Evolutionary conservation across 2,797 vertebrate species (phyloP), one percentile per base, ranked within the genome.

Genomic region (Aratinga solstitialis): DNA sequence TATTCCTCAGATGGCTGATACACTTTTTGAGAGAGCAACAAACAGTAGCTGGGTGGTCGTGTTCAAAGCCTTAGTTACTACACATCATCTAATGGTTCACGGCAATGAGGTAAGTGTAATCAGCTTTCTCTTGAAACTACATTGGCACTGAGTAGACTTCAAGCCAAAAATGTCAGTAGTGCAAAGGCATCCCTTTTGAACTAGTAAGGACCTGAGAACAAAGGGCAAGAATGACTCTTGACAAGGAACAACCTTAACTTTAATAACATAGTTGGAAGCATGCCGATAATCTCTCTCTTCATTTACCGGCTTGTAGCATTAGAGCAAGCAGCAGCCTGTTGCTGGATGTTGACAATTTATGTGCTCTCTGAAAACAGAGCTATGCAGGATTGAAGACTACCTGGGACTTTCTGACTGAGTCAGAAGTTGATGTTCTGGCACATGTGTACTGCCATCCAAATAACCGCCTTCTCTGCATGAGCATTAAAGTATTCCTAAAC

Each of bases 31-130:
- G 97, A 97, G 99, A 97, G 99, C 98, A 16, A 99, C 99, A 9
- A 99, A 99, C 27, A 99, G 99, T 97, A 99, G 99, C 98, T 99
- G 99, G 99, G 98, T 99, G 96, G 99, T 99, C 38, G 99, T 99
- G 74, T 99, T 99, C 98, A 99, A 99, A 98, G 99, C 99, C 76
- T 98, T 99, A 98, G 98, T 99, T 97, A 98, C 99, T 86, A 99
- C 99, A 65, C 99, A 99, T 96, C 99, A 99, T 97, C 98, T 99
- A 94, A 99, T 99, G 99, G 99, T 99, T 96, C 98, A 99, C 36
- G 99, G 99, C 76, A 99, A 99, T 43, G 99, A 99, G 99, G 99
- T 99, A 95, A 98, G 97, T 13, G 8, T 20, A 6, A n/a, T 2
- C 85, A 47, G 23, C 51, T 51, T 63, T 81, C 42, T 78, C 43